Evolutionary conservation across 2,797 vertebrate genomes (phyloP).

Genomic region (Hypotaenidia okinawae): DNA sequence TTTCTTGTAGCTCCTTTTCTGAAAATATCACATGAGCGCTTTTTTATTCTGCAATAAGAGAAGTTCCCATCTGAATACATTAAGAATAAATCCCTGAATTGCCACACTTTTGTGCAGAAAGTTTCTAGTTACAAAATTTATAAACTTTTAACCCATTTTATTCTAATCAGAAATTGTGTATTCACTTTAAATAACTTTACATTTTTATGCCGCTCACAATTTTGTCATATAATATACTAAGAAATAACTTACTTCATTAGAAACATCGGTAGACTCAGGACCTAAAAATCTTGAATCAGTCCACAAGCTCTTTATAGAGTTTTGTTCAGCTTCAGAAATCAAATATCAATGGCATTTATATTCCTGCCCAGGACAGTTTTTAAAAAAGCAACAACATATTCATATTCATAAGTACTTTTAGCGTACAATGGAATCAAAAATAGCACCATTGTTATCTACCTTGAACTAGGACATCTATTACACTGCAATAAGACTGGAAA

Average conservation of each 20-base stretch:
- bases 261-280: neutral
- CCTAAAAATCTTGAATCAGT: neutral
- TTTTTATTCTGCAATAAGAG: neutral
- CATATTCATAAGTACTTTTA: neutral
- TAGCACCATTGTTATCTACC: neutral
- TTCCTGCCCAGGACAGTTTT: neutral
- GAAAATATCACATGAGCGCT: fast-evolving
- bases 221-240: neutral
- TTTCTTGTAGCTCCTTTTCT: neutral
- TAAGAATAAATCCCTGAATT: neutral
- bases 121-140: neutral
- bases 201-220: neutral
- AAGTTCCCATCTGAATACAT: neutral
- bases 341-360: neutral
- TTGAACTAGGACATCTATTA: neutral
- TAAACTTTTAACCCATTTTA: neutral
- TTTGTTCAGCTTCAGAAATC: neutral
- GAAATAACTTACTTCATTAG: neutral
- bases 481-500: neutral
- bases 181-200: neutral
- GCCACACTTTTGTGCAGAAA: neutral
- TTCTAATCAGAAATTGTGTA: neutral
- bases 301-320: neutral
- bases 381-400: neutral
- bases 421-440: neutral